Conservation (phyloP, 2,888 invertebrate species). For the Agrochola circellaris region DNA sequence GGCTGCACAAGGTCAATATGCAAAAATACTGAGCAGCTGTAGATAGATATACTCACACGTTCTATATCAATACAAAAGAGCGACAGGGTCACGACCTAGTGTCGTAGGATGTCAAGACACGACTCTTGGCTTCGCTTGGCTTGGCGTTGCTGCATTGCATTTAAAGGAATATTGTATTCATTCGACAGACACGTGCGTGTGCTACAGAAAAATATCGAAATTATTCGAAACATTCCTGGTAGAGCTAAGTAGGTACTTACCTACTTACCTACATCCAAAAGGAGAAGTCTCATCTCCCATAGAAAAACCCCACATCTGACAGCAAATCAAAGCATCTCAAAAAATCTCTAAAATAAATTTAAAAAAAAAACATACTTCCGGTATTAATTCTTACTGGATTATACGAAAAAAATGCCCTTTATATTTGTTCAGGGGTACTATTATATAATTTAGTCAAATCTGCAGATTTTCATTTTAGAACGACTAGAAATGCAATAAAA, state of each 20-base stretch:
- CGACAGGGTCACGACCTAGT: slow-evolving; percentile 50
- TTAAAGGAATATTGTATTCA: slow-evolving; percentile 17
- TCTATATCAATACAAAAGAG: slow-evolving; percentile 37
- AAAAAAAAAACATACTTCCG: too few species aligned
- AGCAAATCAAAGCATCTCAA: too few species aligned
- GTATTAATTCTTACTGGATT: too few species aligned
- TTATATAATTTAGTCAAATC: too few species aligned
- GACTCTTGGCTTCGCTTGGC: slow-evolving; percentile 27
- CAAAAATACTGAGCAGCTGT: slow-evolving; percentile 27
- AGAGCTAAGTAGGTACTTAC: background rate
- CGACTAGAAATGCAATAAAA: too few species aligned
- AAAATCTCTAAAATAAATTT: too few species aligned
- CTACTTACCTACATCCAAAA: background rate
- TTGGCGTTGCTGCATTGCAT: slow-evolving; percentile 6
- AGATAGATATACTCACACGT: slow-evolving; percentile 21
- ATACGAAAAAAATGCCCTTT: too few species aligned
- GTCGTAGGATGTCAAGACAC: slow-evolving; percentile 23
- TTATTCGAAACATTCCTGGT: background rate
- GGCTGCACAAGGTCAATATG: slow-evolving; percentile 46
- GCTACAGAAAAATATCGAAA: background rate
- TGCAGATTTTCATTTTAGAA: too few species aligned
- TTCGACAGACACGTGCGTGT: slow-evolving; percentile 24
- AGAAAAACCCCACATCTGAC: too few species aligned
- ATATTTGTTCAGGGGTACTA: too few species aligned
- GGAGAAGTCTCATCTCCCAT: too few species aligned